Evolutionary conservation across 2,888 invertebrate genomes (phyloP).

Genomic region (Lordiphosa fenestrarum): DNA sequence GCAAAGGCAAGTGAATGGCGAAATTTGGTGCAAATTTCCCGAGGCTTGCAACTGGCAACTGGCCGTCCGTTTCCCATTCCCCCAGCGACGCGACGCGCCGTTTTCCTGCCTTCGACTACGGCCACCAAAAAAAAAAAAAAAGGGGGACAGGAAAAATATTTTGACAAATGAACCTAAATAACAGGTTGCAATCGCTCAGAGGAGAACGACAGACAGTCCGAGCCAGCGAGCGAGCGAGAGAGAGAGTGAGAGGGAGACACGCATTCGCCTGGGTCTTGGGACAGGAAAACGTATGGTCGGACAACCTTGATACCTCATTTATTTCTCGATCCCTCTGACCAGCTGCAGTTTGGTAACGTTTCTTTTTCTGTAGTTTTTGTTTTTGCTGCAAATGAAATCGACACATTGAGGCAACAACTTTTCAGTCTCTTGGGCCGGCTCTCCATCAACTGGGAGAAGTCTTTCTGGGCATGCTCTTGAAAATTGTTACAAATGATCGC

Average conservation of each 20-base stretch:
- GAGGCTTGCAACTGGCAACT: constrained; percentile 53
- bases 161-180: constrained; percentile 82
- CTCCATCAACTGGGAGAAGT: constrained; percentile 43
- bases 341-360: constrained; percentile 25
- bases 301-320: constrained; percentile 80
- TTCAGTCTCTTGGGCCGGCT: constrained; percentile 31
- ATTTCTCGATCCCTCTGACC: constrained; percentile 61
- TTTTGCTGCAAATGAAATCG: constrained; percentile 68
- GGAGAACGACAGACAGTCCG: constrained; percentile 15
- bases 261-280: constrained; percentile 31
- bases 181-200: constrained; percentile 79
- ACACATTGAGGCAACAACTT: constrained; percentile 50
- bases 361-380: constrained; percentile 8
- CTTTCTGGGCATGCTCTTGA: constrained; percentile 43
- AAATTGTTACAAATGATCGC: constrained; percentile 81
- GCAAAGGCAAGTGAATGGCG: constrained; percentile 54
- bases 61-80: constrained; percentile 10
- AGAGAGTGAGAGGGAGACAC: constrained; percentile 18
- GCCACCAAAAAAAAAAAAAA: constrained; percentile 30
- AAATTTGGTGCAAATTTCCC: constrained; percentile 47
- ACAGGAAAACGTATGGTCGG: constrained; percentile 73
- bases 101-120: constrained; percentile 48
- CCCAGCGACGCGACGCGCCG: constrained; percentile 21
- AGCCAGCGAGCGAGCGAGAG: no score
- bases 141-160: constrained; percentile 76